Evolutionary conservation across 2,888 invertebrate species (phyloP), one percentile per base, ranked within the genome.

Genomic region (Magallana nippona): DNA sequence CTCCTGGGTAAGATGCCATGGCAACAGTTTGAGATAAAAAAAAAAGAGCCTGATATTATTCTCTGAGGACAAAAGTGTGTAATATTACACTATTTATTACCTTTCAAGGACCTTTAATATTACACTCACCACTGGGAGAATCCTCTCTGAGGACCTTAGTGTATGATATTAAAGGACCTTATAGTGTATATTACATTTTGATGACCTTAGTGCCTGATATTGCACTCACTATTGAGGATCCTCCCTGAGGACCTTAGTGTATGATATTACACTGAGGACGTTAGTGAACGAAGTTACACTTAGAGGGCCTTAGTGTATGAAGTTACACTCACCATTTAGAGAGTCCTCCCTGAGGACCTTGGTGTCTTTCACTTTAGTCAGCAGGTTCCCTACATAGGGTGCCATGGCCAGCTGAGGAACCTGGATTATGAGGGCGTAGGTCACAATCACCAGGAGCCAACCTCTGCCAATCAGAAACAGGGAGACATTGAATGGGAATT

Each of bases 361-460:
- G 13, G 27, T 71, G 13, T 83, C 82, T 17, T 84, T 82, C 0
- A 84, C 78, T 11, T 87, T 83, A 8, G 85, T 83, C 60, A 89
- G 84, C 77, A 92, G 89, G 83, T 90, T 91, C n/a, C 91, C 91
- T 19, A 92, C 89, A 82, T 91, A 92, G 10, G 92, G 92, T 8
- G 91, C 91, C 92, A 92, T 92, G 27, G 91, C 86, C 10, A 92
- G 84, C 80, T 90, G 90, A n/a, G 91, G 91, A 15, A 91, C 83
- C 87, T 91, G 91, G 82, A 90, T 90, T 57, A 91, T 87, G 8
- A 91, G 83, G 11, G 90, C 88, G 85, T 91, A 91, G 22, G 91
- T 89, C 19, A 90, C 84, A 11, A 91, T 83, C 17, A 91, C 82
- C 15, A 91, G 85, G 77, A 91, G 55, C 91, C 91, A 91, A 19